Conservation (phyloP, 2,888 invertebrate species). For the Theretra japonica region DNA sequence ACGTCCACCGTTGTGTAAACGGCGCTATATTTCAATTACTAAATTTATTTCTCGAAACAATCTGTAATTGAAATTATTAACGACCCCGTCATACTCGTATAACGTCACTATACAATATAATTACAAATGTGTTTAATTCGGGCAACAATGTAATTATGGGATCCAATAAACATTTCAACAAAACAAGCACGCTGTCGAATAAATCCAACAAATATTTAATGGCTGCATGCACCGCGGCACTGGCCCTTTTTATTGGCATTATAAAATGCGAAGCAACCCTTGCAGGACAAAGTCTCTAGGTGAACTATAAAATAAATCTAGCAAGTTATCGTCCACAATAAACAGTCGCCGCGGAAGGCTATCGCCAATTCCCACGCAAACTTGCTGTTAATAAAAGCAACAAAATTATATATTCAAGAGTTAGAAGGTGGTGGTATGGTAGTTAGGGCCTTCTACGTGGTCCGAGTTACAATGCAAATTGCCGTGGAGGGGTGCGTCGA, state of each 20-base stretch:
- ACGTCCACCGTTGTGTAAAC: not conserved
- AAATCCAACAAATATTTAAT: conserved; percentile 83
- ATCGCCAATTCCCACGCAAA: conserved; percentile 84
- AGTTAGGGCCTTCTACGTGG: conserved; percentile 82
- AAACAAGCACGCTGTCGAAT: conserved; percentile 76
- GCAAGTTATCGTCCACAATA: conserved; percentile 82
- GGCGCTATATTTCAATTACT: not conserved
- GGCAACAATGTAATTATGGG: conserved; percentile 72
- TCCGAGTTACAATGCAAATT: conserved; percentile 85
- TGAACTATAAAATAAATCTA: conserved; percentile 83
- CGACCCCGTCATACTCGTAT: conserved; percentile 31
- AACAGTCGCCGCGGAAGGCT: conserved; percentile 81
- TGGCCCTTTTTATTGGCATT: conserved; percentile 76
- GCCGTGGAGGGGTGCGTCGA: conserved; percentile 81
- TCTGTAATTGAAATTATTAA: conserved; percentile 32
- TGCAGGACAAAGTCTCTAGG: conserved; percentile 72
- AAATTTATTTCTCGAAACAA: conserved; percentile 5
- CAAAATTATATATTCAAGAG: conserved; percentile 85
- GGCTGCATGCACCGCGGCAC: conserved; percentile 65
- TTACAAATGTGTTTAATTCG: conserved; percentile 66
- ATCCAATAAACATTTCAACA: conserved; percentile 76
- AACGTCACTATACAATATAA: conserved; percentile 47
- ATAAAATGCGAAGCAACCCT: conserved; percentile 74
- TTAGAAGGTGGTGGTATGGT: conserved; percentile 82
- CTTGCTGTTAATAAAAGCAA: conserved; percentile 84